Evolutionary conservation across 2,797 vertebrate genomes (phyloP).

Genomic region (Takifugu ocellatus): DNA sequence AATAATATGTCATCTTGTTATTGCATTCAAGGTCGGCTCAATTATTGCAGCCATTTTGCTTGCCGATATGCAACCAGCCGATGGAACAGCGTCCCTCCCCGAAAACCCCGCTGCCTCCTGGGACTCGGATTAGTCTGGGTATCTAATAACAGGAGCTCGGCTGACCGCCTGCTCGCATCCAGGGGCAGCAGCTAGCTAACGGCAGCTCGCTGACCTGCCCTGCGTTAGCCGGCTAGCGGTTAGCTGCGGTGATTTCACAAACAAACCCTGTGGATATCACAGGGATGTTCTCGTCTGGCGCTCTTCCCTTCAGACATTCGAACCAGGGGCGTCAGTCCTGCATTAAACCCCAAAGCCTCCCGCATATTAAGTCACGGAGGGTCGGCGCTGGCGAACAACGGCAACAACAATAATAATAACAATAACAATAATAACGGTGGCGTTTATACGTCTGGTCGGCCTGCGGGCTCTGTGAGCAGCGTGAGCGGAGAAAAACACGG

Average conservation of each 20-base stretch:
- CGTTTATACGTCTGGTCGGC: slow-evolving; percentile 19
- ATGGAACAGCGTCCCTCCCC: neutral
- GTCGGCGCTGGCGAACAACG: neutral
- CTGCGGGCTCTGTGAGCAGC: slow-evolving; percentile 28
- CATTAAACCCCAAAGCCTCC: neutral
- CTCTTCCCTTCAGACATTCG: neutral
- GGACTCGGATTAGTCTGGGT: neutral
- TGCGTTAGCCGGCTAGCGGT: slow-evolving; percentile 22
- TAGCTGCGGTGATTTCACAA: slow-evolving; percentile 31
- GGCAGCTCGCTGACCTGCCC: slow-evolving; percentile 36
- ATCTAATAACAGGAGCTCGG: slow-evolving; percentile 4
- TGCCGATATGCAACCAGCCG: neutral
- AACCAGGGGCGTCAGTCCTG: no score
- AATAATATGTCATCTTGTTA: slow-evolving; percentile 47
- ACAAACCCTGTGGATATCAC: slow-evolving; percentile 20
- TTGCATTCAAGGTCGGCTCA: slow-evolving; percentile 58
- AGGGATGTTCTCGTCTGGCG: neutral
- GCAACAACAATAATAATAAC: neutral
- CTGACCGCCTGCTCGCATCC: slow-evolving; percentile 24
- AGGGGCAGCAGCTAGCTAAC: slow-evolving; percentile 40
- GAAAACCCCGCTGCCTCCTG: neutral
- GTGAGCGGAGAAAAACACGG: slow-evolving; percentile 31
- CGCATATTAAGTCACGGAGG: neutral
- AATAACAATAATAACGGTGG: neutral
- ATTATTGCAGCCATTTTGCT: slow-evolving; percentile 33